Conservation (phyloP, 2,113 vertebrate species). For the Xenus cinereus region DNA sequence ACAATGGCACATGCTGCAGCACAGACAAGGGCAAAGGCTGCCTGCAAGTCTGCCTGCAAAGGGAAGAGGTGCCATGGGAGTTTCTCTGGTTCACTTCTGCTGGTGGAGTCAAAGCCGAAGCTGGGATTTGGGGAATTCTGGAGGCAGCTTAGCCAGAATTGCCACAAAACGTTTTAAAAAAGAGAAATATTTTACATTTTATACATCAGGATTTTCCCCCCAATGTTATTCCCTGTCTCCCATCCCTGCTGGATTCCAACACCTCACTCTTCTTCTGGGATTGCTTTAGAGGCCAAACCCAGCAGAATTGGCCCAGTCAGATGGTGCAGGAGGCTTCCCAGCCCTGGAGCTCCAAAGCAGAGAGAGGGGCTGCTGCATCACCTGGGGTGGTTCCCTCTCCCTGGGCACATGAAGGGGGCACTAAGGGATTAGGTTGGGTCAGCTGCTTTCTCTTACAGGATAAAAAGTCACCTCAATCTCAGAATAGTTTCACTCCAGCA, state of each 20-base stretch:
- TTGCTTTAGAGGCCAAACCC: not conserved
- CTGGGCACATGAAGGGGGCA: not conserved
- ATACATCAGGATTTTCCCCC: rapidly evolving
- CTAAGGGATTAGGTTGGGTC: not conserved
- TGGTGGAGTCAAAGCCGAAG: not conserved
- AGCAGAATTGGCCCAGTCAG: rapidly evolving
- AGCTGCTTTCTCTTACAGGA: not conserved
- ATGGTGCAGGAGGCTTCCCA: not conserved
- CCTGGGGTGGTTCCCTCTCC: not conserved
- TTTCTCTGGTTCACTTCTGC: not conserved
- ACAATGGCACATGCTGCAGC: not conserved
- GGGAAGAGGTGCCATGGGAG: not conserved
- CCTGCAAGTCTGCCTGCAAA: not conserved
- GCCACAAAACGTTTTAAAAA: not conserved
- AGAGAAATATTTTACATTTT: not conserved
- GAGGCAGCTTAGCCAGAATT: not conserved
- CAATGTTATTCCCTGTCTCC: not conserved
- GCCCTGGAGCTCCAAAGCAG: not conserved
- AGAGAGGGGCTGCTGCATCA: not conserved
- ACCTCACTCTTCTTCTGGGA: not conserved
- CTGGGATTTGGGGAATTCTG: not conserved
- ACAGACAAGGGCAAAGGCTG: rapidly evolving
- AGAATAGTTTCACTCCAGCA: not conserved
- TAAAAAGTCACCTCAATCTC: not conserved
- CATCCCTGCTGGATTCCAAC: not conserved